phyloP scores from a whole-genome alignment of 2,888 invertebrate genomes.

The Gastracanthus pulcherrimus region DNA sequence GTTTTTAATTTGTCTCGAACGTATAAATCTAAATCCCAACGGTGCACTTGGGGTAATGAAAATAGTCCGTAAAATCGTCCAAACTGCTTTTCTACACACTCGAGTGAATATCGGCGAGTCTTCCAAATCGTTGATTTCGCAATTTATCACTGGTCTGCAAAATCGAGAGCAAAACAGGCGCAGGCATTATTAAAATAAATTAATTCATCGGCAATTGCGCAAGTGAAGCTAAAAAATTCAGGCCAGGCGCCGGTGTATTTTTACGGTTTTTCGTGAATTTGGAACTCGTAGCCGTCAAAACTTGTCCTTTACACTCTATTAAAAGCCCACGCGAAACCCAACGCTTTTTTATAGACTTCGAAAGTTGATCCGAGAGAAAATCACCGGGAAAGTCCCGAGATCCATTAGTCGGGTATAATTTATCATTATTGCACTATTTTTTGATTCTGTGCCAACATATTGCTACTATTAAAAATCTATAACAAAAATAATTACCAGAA shows the following conservation, averaged over 20 bases:
- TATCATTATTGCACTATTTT: not conserved
- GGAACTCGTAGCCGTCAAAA: not conserved
- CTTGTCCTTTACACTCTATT: constrained; percentile 27
- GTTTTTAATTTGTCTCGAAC: not conserved
- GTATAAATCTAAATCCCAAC: not conserved
- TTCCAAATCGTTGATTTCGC: not conserved
- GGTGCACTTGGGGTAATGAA: constrained; percentile 35
- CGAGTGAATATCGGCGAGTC: not conserved
- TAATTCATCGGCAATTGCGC: not conserved
- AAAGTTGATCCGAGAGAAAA: not conserved
- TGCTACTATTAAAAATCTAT: not conserved
- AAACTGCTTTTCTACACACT: not conserved
- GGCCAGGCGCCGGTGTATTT: not conserved
- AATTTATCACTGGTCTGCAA: not conserved
- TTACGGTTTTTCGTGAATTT: not conserved
- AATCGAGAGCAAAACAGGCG: not conserved
- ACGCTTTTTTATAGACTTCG: not conserved
- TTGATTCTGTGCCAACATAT: not conserved
- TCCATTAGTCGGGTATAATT: not conserved
- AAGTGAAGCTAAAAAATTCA: not conserved
- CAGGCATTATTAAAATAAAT: not conserved
- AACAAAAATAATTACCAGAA: not conserved
- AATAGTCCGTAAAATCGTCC: not conserved
- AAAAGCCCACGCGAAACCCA: constrained; percentile 9
- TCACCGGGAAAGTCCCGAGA: not conserved